Evolutionary conservation across 1,140 invertebrate genomes (phyloP).

Genomic region (Orius insidiosus): DNA sequence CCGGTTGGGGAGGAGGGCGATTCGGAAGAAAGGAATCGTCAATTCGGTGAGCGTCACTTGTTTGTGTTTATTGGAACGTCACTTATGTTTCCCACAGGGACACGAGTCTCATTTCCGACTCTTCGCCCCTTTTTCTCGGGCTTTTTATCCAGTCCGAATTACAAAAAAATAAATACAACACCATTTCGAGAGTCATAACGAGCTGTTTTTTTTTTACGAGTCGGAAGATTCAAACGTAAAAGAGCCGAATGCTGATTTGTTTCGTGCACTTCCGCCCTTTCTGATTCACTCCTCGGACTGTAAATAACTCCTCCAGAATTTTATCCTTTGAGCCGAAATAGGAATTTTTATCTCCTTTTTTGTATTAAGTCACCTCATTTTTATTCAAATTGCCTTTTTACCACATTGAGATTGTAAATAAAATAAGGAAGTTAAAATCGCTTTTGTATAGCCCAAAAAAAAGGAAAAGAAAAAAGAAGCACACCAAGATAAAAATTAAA

Average conservation of each 20-base stretch:
- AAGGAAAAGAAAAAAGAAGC: too few species aligned
- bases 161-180: slow-evolving; percentile 4
- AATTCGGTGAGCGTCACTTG: slow-evolving; percentile 10
- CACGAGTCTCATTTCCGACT: slow-evolving; percentile 9
- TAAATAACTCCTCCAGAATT: too few species aligned
- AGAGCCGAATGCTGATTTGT: not conserved
- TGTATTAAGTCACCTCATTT: too few species aligned
- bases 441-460: too few species aligned
- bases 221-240: not conserved
- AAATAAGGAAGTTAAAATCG: too few species aligned
- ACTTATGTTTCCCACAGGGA: slow-evolving; percentile 11
- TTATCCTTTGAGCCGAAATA: too few species aligned
- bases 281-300: too few species aligned
- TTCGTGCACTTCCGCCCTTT: not conserved
- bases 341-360: too few species aligned
- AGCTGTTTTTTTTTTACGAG: slow-evolving; percentile 1
- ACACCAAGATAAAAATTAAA: too few species aligned
- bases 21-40: slow-evolving; percentile 6
- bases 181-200: not conserved
- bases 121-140: not conserved
- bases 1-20: too few species aligned
- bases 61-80: slow-evolving; percentile 12
- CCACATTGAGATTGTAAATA: too few species aligned
- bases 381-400: too few species aligned
- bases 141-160: slow-evolving; percentile 4